Conservation (phyloP, 2,113 vertebrate species). For the Paratilapia polleni region DNA sequence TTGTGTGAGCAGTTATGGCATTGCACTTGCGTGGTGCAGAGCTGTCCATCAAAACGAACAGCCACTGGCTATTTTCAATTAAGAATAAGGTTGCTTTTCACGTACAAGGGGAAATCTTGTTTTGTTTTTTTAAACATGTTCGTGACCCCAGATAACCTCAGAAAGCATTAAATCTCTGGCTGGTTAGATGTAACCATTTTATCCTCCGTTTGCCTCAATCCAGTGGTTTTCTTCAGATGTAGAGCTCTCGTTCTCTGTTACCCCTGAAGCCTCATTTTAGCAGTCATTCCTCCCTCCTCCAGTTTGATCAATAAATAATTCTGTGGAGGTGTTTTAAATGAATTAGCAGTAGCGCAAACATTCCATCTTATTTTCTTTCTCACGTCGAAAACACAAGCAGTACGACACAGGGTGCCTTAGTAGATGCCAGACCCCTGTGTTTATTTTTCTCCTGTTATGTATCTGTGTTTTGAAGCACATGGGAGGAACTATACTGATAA, state of each 20-base stretch:
- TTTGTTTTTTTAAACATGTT: neutral
- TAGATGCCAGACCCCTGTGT: neutral
- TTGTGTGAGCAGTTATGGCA: neutral
- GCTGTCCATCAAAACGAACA: neutral
- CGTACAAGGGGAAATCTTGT: neutral
- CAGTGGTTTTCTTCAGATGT: neutral
- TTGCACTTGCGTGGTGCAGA: neutral
- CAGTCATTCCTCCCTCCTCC: conserved; percentile 42
- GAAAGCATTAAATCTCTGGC: neutral
- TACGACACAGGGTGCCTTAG: neutral
- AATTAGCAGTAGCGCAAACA: conserved; percentile 52
- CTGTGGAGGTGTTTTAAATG: conserved; percentile 63
- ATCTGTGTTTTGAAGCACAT: neutral
- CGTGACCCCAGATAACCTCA: neutral
- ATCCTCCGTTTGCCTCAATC: neutral
- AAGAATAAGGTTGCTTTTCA: neutral
- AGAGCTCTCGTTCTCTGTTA: conserved; percentile 15
- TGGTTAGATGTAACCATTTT: neutral
- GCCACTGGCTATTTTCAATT: conserved; percentile 6
- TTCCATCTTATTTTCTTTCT: conserved; percentile 38
- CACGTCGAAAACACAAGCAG: neutral
- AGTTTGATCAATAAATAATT: conserved; percentile 71
- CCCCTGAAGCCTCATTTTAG: conserved; percentile 31
- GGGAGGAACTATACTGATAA: conserved; percentile 5
- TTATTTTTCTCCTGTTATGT: neutral